phyloP scores from a whole-genome alignment of 2,888 invertebrate species.

The Oasisia sp. region DNA sequence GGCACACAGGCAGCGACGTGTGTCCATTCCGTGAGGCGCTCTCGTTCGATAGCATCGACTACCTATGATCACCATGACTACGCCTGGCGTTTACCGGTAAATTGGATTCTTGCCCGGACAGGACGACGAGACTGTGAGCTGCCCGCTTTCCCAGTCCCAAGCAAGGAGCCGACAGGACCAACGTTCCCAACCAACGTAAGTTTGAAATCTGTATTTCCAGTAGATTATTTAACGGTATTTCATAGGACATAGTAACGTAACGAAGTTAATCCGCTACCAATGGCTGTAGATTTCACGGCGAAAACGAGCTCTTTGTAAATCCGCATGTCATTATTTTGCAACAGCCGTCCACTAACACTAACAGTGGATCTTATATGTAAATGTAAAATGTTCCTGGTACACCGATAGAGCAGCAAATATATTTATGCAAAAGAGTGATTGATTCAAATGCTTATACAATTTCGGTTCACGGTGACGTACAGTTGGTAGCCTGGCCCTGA shows the following conservation, averaged over 20 bases:
- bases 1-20: neutral
- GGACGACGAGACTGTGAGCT: neutral
- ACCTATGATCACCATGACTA: neutral
- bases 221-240: too few relatives aligned
- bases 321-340: too few relatives aligned
- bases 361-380: too few relatives aligned
- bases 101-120: neutral
- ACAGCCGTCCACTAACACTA: too few relatives aligned
- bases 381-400: too few relatives aligned
- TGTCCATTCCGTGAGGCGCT: too few relatives aligned
- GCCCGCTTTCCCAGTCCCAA: neutral
- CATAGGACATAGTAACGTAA: too few relatives aligned
- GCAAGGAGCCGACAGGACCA: neutral
- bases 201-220: neutral
- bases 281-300: too few relatives aligned
- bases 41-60: neutral
- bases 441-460: neutral
- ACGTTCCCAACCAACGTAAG: neutral
- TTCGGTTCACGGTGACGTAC: neutral
- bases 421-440: too few relatives aligned
- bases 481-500: neutral
- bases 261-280: too few relatives aligned
- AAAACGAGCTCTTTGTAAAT: too few relatives aligned
- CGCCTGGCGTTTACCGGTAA: slow-evolving; percentile 6
- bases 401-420: too few relatives aligned